Evolutionary conservation across 2,113 vertebrate genomes (phyloP), one percentile per base, ranked within the genome.

Genomic region (Ginglymostoma cirratum): DNA sequence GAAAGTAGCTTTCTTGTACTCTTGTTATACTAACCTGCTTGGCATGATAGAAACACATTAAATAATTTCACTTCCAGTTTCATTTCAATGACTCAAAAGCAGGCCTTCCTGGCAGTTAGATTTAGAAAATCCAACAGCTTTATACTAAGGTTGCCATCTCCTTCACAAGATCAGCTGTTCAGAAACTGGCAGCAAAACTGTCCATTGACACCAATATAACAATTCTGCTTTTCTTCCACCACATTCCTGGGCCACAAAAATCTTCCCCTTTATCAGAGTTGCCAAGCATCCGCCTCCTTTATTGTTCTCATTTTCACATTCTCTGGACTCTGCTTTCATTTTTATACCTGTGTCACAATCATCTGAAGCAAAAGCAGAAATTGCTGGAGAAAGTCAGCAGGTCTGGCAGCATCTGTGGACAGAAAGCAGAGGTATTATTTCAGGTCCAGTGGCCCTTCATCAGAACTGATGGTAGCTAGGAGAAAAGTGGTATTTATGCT

Each of bases 1-100:
- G 89, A 93, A 93, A 66, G 61, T 67, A 93, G 61, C 34, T 93
- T 93, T 66, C 89, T 92, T 66, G 89, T 93, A 61, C 89, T n/a
- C 89, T 93, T 93, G 89, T 93, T 93, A 93, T 66, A 93, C 89
- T 66, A 92, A 93, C 61, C 89, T 66, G 65, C 89, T 93, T 61
- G 66, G 89, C 89, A 66, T 66, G 89, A 38, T 67, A 66, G 34
- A 66, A 93, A 38, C 89, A 66, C 89, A 93, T 93, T n/a, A 93
- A 83, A 93, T 93, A 93, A 66, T 93, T 93, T 66, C 61, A 93
- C 89, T n/a, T 93, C 61, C 65, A 93, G 61, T 66, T 38, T 93
- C 61, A 66, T 93, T 93, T 93, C 89, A 93, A 93, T 67, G 61
- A 21, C 61, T 93, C 38, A 93, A 67, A 66, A 66, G 61, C 89